Evolutionary conservation across 2,888 invertebrate species (phyloP), one percentile per base, ranked within the genome.

Genomic region (Sisyra nigra): DNA sequence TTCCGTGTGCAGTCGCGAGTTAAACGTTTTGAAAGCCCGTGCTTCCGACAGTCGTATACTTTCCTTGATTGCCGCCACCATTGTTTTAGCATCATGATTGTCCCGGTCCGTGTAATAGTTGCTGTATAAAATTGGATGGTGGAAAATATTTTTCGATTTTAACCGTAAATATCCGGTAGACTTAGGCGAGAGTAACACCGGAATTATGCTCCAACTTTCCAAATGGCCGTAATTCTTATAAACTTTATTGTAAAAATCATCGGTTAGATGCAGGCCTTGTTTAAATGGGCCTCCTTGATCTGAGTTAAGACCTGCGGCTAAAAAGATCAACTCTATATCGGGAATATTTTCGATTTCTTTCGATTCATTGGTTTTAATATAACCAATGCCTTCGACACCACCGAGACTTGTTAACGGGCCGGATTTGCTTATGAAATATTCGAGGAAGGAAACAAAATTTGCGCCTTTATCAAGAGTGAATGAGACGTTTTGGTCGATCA

Each of bases 101-200:
- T 57, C 61, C n/a, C 68, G 65, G 53, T 77, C 71, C 0, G 75
- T 68, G 54, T 89, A 73, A 59, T 91, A 94, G 56, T 83, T 84
- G 0, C 86, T 81, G 49, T 85, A 73, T 42, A 88, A 68, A n/a
- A 71, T 62, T 0, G 89, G 86, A 51, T 77, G 72, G 0, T 74
- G 69, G 50, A 71, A 71, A 0, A 87, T 85, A 57, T 87, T 74
- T 45, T 65, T 74, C 9, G 76, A 79, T 52, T 68, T 71, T n/a
- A 91, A 65, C 57, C 65, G 67, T 0, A 84, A 59, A 46, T 72
- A 65, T 0, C 84, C 83, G 49, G 68, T 67, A n/a, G 82, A 82
- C 54, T 73, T 71, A 0, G 85, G 83, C 48, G 80, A 67, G 58
- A 83, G 71, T 29, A 83, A 56, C 64, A 82, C 79, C 0, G 82